phyloP scores from a whole-genome alignment of 2,113 vertebrate genomes.

The Platysternon megacephalum region DNA sequence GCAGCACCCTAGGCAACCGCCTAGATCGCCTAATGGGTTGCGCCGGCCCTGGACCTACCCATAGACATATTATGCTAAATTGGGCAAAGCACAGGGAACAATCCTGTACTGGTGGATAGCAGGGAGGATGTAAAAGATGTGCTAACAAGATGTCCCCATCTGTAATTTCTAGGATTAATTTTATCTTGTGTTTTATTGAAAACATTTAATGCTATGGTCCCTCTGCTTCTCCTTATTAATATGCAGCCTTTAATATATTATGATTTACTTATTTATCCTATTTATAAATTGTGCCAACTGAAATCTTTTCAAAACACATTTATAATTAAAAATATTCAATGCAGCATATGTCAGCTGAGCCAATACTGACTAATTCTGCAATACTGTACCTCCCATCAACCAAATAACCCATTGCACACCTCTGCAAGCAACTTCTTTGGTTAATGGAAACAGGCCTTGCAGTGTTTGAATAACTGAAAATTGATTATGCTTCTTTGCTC shows the following conservation, averaged over 20 bases:
- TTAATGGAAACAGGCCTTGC: neutral
- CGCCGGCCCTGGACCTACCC: too few relatives aligned
- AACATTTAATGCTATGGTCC: neutral
- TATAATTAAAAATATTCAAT: neutral
- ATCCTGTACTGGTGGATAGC: neutral
- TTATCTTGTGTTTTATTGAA: neutral
- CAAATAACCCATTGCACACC: neutral
- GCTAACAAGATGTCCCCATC: neutral
- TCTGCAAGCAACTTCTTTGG: neutral
- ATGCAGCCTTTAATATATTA: neutral
- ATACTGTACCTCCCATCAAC: neutral
- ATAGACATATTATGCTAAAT: neutral
- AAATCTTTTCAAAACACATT: slow-evolving; percentile 6
- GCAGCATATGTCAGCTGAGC: neutral
- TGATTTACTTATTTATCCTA: slow-evolving; percentile 16
- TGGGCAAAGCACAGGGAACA: neutral
- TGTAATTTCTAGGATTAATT: slow-evolving; percentile 17
- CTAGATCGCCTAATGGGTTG: too few relatives aligned
- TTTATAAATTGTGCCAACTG: slow-evolving; percentile 5
- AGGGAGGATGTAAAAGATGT: neutral
- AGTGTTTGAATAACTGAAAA: neutral
- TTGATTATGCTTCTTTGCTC: neutral
- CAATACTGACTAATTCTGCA: neutral
- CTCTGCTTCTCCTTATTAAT: slow-evolving; percentile 4
- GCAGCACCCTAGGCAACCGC: too few relatives aligned